Conservation (phyloP, 2,797 vertebrate species). For the Malurus leucopterus region DNA sequence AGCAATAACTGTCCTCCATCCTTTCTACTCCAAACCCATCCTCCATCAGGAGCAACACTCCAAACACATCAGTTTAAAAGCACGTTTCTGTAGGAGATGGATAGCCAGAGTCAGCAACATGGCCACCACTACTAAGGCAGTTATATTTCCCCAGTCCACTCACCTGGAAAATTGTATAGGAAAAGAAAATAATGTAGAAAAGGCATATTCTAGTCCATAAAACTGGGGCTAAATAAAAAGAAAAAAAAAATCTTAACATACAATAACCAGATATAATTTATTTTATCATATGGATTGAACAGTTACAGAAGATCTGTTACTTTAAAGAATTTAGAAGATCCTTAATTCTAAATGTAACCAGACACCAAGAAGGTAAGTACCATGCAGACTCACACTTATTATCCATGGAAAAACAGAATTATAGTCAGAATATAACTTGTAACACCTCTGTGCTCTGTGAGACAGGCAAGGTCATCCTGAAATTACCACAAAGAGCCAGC, state of each 20-base stretch:
- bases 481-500: background rate
- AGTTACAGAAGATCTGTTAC: background rate
- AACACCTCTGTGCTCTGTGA: background rate
- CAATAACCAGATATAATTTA: background rate
- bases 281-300: background rate
- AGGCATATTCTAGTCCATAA: background rate
- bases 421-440: background rate
- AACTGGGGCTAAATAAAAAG: background rate
- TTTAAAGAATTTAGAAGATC: background rate
- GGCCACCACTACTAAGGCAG: background rate
- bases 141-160: background rate
- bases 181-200: background rate
- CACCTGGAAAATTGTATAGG: background rate
- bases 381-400: background rate
- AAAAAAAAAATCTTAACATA: background rate
- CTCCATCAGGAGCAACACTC: background rate
- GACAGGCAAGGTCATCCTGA: background rate
- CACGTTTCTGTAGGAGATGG: rapidly evolving
- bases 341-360: background rate
- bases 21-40: background rate
- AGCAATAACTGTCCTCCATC: background rate
- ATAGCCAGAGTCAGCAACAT: background rate
- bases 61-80: background rate
- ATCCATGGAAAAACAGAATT: background rate
- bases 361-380: background rate